Percentiles rank a stretch among this genome's conserved stretches.
Conservation (phyloP, 2,888 invertebrate species). For the Ganaspis brasiliensis region DNA sequence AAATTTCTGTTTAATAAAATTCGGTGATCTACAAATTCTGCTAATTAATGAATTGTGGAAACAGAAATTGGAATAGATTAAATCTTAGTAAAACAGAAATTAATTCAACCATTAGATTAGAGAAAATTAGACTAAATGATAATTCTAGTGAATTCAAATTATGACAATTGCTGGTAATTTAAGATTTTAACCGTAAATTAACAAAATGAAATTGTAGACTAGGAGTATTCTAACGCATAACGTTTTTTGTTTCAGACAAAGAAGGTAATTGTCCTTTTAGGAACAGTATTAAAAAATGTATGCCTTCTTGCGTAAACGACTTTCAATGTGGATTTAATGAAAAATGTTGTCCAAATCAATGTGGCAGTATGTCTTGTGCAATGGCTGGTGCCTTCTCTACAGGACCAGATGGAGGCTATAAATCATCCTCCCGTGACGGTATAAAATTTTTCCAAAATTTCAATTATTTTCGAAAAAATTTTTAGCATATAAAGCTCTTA, state of each 20-base stretch:
- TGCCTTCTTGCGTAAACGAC: conserved; percentile 86
- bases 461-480: background rate
- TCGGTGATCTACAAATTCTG: too few relatives aligned
- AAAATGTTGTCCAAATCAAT: conserved; percentile 87
- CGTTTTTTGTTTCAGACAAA: conserved; percentile 64
- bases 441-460: conserved; percentile 47
- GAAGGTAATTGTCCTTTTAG: conserved; percentile 84
- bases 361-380: conserved; percentile 87
- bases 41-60: too few relatives aligned
- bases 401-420: conserved; percentile 77
- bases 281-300: conserved; percentile 85
- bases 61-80: too few relatives aligned
- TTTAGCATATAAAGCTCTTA: conserved; percentile 45
- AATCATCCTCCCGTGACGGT: conserved; percentile 74
- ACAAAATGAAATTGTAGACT: too few relatives aligned
- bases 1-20: too few relatives aligned
- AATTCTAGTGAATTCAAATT: too few relatives aligned
- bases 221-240: too few relatives aligned
- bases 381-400: conserved; percentile 77
- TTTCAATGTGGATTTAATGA: conserved; percentile 86
- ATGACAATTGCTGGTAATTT: too few relatives aligned
- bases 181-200: too few relatives aligned
- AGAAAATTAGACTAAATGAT: too few relatives aligned
- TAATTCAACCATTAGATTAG: too few relatives aligned
- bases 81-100: too few relatives aligned